Evolutionary conservation across 2,888 invertebrate genomes (phyloP), one percentile per base, ranked within the genome.

Genomic region (Hemistola chrysoprasaria): DNA sequence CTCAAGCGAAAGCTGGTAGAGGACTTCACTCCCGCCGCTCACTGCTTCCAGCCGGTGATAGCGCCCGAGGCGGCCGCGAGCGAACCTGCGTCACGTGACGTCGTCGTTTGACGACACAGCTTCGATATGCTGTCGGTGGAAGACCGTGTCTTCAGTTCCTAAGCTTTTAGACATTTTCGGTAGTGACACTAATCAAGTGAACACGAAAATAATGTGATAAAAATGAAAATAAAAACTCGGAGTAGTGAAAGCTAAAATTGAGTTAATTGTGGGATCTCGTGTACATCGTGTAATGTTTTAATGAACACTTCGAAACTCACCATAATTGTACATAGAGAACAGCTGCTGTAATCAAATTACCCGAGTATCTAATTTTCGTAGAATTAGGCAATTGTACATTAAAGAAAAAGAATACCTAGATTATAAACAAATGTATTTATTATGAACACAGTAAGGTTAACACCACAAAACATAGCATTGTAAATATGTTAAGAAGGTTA

Each of bases 81-180:
- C 49, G 86, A 83, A 31, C 62, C 76, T 7, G 71, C 75, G 41
- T 70, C 86, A 3, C 79, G 90, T 47, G 91, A 91, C 64, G 91
- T 92, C 51, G 90, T 92, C 50, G 92, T 92, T 90, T 92, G 92
- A 92, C 92, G 91, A 81, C 91, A 91, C 72, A 90, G 90, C 74
- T 90, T 89, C 63, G 90, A 90, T 67, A 85, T 89, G 82, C 82
- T 91, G 73, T 90, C 90, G 62, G 73, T 87, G 56, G 88, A 90
- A 77, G 85, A 88, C 83, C 87, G 90, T 78, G 78, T 83, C 74
- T 81, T 84, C 77, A 90, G 90, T 90, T 90, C 88, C 90, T 90
- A 89, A 87, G 75, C 65, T 70, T 65, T 73, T 71, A 68, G 71
- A 79, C 75, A 65, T 61, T 60, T 63, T 63, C 53, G 57, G 50